Percentiles rank a stretch among this genome's conserved stretches.
phyloP scores from a whole-genome alignment of 2,888 invertebrate genomes.

The Carcina quercana region DNA sequence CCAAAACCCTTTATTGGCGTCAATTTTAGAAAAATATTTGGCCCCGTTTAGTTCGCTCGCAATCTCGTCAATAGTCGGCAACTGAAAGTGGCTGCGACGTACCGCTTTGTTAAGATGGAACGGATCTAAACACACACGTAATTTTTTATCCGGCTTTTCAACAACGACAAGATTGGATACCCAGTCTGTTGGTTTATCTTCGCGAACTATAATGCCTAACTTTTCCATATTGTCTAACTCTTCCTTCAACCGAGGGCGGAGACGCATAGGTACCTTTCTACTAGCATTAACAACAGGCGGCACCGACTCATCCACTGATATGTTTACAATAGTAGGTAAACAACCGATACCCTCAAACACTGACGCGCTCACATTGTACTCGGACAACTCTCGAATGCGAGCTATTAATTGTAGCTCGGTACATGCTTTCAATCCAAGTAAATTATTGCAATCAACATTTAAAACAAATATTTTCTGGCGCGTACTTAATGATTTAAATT shows the following conservation, averaged over 20 bases:
- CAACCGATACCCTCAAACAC: constrained; percentile 3
- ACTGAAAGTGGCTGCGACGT: neutral
- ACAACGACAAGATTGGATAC: constrained; percentile 3
- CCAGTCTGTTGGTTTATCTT: constrained; percentile 6
- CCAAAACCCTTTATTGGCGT: constrained; percentile 8
- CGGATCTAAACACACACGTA: constrained; percentile 7
- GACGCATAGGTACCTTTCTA: constrained; percentile 4
- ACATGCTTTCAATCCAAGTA: no score
- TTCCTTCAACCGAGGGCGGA: constrained; percentile 2
- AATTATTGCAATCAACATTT: neutral
- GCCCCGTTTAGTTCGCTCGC: neutral
- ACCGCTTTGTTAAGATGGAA: constrained; percentile 4
- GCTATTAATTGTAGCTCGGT: constrained; percentile 1
- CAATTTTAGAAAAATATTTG: neutral
- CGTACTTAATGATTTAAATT: neutral
- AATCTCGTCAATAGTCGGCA: neutral
- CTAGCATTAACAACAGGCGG: constrained; percentile 6
- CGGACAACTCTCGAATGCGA: neutral
- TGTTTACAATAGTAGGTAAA: constrained; percentile 1
- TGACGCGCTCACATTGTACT: neutral
- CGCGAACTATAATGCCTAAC: neutral
- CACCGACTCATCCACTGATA: constrained; percentile 2
- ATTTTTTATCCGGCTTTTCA: constrained; percentile 4
- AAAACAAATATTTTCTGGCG: neutral
- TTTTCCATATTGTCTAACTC: constrained; percentile 5